Percentiles rank a stretch among this genome's conserved stretches.
Conservation (phyloP, 2,113 vertebrate species). For the Microtus pennsylvanicus region DNA sequence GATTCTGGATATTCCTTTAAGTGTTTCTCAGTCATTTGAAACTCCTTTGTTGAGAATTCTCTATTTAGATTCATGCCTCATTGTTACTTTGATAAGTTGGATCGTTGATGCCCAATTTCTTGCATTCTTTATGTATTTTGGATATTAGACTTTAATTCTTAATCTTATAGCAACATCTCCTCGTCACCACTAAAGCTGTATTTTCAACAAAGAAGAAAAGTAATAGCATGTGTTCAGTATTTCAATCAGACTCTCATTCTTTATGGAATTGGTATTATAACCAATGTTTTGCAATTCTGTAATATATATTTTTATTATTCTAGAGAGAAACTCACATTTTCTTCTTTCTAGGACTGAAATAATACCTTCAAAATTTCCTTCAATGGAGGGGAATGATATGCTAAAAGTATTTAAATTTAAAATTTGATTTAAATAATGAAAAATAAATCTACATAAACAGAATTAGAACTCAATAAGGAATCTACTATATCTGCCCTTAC, state of each 20-base stretch:
- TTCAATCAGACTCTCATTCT: not conserved
- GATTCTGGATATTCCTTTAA: too few species aligned
- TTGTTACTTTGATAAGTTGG: too few species aligned
- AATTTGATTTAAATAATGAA: not conserved
- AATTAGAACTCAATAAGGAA: not conserved
- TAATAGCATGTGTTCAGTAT: not conserved
- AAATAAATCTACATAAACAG: not conserved
- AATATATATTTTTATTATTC: constrained; percentile 1
- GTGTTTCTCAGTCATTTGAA: too few species aligned
- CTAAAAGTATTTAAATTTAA: not conserved
- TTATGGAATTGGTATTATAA: not conserved
- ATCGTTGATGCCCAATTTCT: too few species aligned
- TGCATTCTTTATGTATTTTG: too few species aligned
- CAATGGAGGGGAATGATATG: not conserved
- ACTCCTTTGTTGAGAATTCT: too few species aligned
- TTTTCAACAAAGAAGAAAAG: constrained; percentile 8
- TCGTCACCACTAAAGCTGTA: not conserved
- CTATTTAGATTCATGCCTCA: too few species aligned
- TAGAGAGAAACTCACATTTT: not conserved
- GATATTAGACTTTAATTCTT: not conserved
- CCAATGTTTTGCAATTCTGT: not conserved
- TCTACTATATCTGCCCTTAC: not conserved
- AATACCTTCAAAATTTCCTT: not conserved
- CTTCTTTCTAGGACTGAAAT: not conserved
- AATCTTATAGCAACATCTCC: not conserved